phyloP scores from a whole-genome alignment of 37 sponge, comb jelly and placozoan genomes.

The Diacarnus erythraeanus region DNA sequence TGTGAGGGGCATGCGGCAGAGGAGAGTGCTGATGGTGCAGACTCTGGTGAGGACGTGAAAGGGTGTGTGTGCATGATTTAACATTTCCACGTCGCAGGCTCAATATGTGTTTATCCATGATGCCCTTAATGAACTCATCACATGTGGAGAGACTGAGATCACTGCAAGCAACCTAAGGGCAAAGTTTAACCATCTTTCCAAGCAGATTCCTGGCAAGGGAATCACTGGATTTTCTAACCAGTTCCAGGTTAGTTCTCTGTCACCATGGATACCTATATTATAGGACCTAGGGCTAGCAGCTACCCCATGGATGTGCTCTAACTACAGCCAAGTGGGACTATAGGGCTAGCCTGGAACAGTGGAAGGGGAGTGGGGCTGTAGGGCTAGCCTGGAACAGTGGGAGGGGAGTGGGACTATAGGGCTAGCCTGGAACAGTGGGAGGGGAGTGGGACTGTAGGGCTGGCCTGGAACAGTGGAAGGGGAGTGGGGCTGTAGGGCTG shows the following conservation, averaged over 20 bases:
- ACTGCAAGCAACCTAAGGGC: constrained; percentile 21
- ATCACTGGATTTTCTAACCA: constrained; percentile 53
- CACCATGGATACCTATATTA: too few species aligned
- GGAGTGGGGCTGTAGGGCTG: too few species aligned
- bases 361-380: too few species aligned
- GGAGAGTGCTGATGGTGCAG: constrained; percentile 74
- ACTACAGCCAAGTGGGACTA: too few species aligned
- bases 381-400: too few species aligned
- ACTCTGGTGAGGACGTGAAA: constrained; percentile 57
- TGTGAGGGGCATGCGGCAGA: constrained; percentile 55
- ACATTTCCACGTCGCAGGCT: constrained; percentile 25
- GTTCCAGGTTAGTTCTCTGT: constrained; percentile 40
- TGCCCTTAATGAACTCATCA: constrained; percentile 69
- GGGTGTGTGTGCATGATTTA: neutral
- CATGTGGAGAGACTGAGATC: constrained; percentile 63
- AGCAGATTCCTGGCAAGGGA: constrained; percentile 42
- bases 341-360: too few species aligned
- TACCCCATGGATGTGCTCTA: too few species aligned
- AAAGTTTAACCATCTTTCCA: constrained; percentile 30
- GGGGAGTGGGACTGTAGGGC: too few species aligned
- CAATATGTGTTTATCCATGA: constrained; percentile 83
- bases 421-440: too few species aligned
- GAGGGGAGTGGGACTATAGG: too few species aligned
- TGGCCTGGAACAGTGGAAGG: too few species aligned
- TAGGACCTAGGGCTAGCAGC: too few species aligned